These are phyloP conservation scores for Anoura caudifer DNA, from an alignment of 2,113 vertebrate genomes.

Conservation along the genomic window DNA sequence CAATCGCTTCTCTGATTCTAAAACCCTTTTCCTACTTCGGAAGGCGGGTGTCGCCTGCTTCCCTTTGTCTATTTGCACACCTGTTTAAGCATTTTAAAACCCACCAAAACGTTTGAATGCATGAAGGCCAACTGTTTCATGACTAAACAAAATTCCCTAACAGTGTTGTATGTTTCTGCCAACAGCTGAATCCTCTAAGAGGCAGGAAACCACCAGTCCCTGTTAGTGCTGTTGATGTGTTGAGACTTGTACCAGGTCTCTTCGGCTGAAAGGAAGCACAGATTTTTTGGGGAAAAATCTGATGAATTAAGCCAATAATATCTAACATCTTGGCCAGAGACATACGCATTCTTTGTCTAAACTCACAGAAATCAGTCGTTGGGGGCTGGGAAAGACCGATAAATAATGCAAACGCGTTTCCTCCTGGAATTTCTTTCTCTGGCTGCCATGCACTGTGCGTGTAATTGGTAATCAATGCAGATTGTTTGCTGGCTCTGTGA, in stretches of 20 bases:
- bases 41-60: not conserved
- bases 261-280: slow-evolving; percentile 34
- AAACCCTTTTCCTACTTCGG: not conserved
- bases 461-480: slow-evolving; percentile 25
- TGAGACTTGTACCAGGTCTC: slow-evolving; percentile 23
- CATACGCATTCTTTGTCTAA: slow-evolving; percentile 28
- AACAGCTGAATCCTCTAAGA: slow-evolving; percentile 3
- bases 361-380: slow-evolving; percentile 16
- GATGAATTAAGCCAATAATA: slow-evolving; percentile 39
- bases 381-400: not conserved
- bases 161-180: not conserved
- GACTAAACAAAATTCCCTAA: slow-evolving; percentile 33
- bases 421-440: not conserved
- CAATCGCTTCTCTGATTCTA: not conserved
- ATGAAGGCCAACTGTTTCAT: not conserved
- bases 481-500: not conserved
- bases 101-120: not conserved
- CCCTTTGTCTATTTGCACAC: not conserved
- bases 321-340: slow-evolving; percentile 18
- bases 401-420: not conserved
- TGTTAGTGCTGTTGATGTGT: not conserved
- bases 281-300: not conserved
- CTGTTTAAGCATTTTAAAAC: slow-evolving; percentile 39
- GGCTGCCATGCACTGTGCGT: not conserved
- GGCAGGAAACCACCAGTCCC: not conserved